phyloP scores from a whole-genome alignment of 2,113 vertebrate species.

The Podarcis muralis region DNA sequence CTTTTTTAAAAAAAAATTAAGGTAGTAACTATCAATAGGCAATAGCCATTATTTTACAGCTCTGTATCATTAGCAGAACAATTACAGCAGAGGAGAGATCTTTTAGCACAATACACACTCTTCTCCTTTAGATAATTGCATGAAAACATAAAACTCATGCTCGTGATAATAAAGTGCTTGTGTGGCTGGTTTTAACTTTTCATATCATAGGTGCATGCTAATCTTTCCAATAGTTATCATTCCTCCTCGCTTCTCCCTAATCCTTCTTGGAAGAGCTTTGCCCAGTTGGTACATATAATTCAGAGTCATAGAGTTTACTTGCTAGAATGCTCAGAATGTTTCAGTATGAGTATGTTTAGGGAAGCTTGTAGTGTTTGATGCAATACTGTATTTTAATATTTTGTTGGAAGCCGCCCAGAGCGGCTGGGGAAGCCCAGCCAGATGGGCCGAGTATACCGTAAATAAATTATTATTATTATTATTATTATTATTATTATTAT shows the following conservation, averaged over 20 bases:
- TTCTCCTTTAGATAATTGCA: constrained; percentile 51
- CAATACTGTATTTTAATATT: no score
- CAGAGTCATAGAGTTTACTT: constrained; percentile 22
- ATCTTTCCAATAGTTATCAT: constrained; percentile 33
- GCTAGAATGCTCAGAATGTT: constrained; percentile 23
- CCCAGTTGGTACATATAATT: constrained; percentile 13
- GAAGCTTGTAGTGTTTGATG: no score
- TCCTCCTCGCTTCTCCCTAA: constrained; percentile 14
- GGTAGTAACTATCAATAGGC: constrained; percentile 39
- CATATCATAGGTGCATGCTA: constrained; percentile 12
- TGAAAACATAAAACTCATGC: constrained; percentile 22
- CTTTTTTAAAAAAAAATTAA: constrained; percentile 7
- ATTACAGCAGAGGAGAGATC: constrained; percentile 36
- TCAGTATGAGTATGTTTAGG: constrained; percentile 1
- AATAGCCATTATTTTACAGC: constrained; percentile 47
- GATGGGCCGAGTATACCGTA: no score
- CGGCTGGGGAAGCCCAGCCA: no score
- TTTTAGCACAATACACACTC: constrained; percentile 13
- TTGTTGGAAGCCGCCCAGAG: no score
- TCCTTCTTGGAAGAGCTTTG: constrained; percentile 27
- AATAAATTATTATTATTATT: no score
- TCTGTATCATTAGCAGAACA: constrained; percentile 44
- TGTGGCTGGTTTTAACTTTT: constrained; percentile 43
- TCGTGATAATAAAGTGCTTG: constrained; percentile 43
- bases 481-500: no score